Percentiles rank a stretch among this genome's conserved stretches.
Conservation (phyloP, 1,140 invertebrate genomes). For the Drosophila grimshawi region DNA sequence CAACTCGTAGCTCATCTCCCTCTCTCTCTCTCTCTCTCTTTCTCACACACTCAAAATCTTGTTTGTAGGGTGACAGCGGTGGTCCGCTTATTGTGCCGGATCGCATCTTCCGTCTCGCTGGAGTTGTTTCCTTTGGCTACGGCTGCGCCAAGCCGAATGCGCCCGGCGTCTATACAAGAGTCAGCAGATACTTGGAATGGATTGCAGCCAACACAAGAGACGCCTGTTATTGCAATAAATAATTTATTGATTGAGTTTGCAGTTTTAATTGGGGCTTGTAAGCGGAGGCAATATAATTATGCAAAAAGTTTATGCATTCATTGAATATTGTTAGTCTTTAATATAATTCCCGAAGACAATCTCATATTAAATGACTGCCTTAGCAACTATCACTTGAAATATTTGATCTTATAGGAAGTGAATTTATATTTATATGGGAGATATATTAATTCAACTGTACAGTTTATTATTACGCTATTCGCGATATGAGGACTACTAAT, state of each 20-base stretch:
- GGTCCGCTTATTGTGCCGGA: conserved; percentile 94
- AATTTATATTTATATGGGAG: too few relatives aligned
- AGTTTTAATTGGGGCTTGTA: background rate
- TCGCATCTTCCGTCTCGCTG: conserved; percentile 94
- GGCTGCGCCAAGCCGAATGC: conserved; percentile 94
- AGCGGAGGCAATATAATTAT: background rate
- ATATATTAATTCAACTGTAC: too few relatives aligned
- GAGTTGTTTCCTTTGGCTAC: conserved; percentile 90
- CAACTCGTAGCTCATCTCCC: background rate
- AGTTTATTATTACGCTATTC: too few relatives aligned
- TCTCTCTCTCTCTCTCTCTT: background rate
- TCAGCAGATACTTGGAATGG: conserved; percentile 80
- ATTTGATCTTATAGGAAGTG: too few relatives aligned
- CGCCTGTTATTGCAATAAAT: conserved; percentile 74
- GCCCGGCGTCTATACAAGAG: conserved; percentile 88
- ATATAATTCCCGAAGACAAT: too few relatives aligned
- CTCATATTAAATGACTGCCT: too few relatives aligned
- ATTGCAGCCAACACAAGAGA: conserved; percentile 77
- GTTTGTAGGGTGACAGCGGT: conserved; percentile 86
- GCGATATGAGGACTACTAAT: too few relatives aligned
- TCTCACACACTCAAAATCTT: background rate
- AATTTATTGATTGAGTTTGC: background rate
- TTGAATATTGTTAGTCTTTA: too few relatives aligned
- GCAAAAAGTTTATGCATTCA: background rate
- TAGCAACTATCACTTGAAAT: too few relatives aligned